Base-by-base conservation (phyloP, 1,140 invertebrate species). In the Amyelois transitella region DNA sequence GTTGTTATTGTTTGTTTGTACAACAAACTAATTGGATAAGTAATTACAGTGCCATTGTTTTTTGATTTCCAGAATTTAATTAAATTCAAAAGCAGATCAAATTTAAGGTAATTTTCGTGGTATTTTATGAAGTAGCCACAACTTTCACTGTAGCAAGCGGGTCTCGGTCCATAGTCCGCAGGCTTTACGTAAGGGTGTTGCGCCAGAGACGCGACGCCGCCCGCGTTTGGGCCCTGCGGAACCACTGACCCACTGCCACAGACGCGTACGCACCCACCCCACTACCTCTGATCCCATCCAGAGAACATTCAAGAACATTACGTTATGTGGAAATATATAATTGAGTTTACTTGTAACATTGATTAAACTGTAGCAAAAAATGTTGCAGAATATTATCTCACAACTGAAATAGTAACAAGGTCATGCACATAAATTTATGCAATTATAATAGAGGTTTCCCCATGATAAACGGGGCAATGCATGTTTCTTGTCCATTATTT, bases 231-330 rank as follows among this genome's bases (percentile, higher is more conserved):
- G 81, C 78, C 77, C 78, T 77, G 75, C 76, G 74, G 79, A 76
- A 81, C 79, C 75, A 75, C 70, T 86, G 82, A 86, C 82, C 81
- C 81, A 86, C 66, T 84, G 82, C 72, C 82, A 80, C 72, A 79
- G 66, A 76, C 54, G 60, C 62, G 48, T 51, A 58, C 54, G 55
- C 58, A 60, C 49, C 43, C 66, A 68, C 69, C 66, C 73, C 75
- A 72, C 76, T 66, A 66, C 67, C 61, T 73, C 55, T 64, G 62
- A 56, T 62, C 62, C 60, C 76, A 77, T 72, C 74, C 70, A 73
- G 67, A 66, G 74, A 76, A 77, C 62, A 69, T 77, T 77, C 73
- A 73, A 71, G 70, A 84, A 72, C 58, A 64, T 78, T 81, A 67
- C 73, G 72, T 75, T 75, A 80, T 22, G 56, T 56, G 45, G 45